Evolutionary conservation across 2,888 invertebrate genomes (phyloP).

Genomic region (Lottia gigantea): DNA sequence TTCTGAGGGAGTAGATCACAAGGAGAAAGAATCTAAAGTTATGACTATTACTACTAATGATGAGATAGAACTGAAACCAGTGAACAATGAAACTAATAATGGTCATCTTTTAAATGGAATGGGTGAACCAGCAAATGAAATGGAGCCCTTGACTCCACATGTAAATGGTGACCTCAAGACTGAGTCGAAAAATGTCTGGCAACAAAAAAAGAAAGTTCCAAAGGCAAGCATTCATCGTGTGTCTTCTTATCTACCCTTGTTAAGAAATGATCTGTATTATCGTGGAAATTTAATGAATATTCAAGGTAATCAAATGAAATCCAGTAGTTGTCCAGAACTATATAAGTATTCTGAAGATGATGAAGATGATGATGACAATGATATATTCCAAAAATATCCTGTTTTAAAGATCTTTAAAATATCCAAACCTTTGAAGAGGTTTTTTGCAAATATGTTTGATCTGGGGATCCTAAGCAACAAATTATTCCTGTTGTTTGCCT

Average conservation of each 20-base stretch:
- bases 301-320: constrained; percentile 68
- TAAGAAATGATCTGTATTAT: constrained; percentile 65
- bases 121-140: not conserved
- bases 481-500: constrained; percentile 73
- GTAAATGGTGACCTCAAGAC: constrained; percentile 10
- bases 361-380: constrained; percentile 36
- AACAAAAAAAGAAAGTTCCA: constrained; percentile 24
- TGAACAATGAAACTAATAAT: constrained; percentile 2
- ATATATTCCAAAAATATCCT: constrained; percentile 16
- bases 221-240: constrained; percentile 18
- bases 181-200: constrained; percentile 24
- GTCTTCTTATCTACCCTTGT: constrained; percentile 47
- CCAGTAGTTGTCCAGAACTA: constrained; percentile 91
- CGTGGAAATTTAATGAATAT: constrained; percentile 57
- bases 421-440: constrained; percentile 47
- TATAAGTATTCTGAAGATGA: constrained; percentile 37
- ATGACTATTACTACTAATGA: constrained; percentile 27
- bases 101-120: constrained; percentile 10
- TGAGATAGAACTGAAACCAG: constrained; percentile 20
- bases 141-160: not conserved
- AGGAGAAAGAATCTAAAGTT: constrained; percentile 8
- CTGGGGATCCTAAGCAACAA: constrained; percentile 53
- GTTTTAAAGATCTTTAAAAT: constrained; percentile 30
- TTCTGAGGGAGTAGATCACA: not conserved
- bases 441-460: constrained; percentile 58